Evolutionary conservation across 2,113 vertebrate genomes (phyloP).

Genomic region (Labeo rohita): DNA sequence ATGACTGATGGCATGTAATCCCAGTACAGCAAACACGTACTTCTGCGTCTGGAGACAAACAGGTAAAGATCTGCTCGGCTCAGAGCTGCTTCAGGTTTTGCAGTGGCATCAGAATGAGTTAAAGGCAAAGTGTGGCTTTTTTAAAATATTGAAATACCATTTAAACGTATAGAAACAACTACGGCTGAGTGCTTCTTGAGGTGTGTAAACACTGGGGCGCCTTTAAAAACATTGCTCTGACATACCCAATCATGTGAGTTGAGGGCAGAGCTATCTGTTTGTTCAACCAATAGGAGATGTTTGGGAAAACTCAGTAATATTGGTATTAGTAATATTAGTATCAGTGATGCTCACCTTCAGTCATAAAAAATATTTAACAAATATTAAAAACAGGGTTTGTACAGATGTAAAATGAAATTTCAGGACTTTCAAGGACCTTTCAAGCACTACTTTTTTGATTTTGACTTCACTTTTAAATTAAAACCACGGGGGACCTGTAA

Average conservation of each 20-base stretch:
- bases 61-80: conserved; percentile 46
- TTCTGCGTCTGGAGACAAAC: conserved; percentile 28
- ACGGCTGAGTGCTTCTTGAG: background rate
- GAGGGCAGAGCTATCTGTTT: background rate
- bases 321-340: no score
- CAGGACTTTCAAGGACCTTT: no score
- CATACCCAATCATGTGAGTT: background rate
- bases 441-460: no score
- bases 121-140: background rate
- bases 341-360: no score
- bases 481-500: no score
- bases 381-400: no score
- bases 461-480: no score
- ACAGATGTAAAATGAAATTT: no score
- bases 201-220: background rate
- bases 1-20: conserved; percentile 52
- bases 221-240: background rate
- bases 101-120: background rate
- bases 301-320: background rate
- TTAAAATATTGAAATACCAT: background rate
- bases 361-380: no score
- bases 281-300: background rate
- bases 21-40: conserved; percentile 45
- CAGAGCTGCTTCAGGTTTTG: conserved; percentile 4
- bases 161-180: background rate